Conservation (phyloP, 2,888 invertebrate species). For the Drosophila nigricruria region DNA sequence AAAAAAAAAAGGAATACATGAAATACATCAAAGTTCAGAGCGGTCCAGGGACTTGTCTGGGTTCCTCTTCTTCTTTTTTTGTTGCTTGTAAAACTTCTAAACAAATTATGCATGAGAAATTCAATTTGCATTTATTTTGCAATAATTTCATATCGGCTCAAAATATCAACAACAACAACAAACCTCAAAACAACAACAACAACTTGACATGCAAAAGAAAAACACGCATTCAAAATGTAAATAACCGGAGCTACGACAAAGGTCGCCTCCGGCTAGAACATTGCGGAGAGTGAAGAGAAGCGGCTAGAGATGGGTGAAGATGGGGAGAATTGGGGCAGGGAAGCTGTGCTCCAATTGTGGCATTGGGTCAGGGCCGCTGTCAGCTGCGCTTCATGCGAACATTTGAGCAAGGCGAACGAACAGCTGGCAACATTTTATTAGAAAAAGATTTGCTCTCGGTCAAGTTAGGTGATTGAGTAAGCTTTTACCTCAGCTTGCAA, state of each 20-base stretch:
- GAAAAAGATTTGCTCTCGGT: not conserved
- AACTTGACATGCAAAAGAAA: conserved; percentile 52
- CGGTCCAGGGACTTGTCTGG: conserved; percentile 23
- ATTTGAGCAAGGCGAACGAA: conserved; percentile 11
- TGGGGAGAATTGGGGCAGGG: not conserved
- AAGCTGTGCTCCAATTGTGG: conserved; percentile 1
- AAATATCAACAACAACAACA: conserved; percentile 47
- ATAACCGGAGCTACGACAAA: conserved; percentile 40
- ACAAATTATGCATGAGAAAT: conserved; percentile 81
- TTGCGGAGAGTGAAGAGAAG: not conserved
- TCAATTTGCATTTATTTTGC: conserved; percentile 81
- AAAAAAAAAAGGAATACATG: conserved; percentile 20
- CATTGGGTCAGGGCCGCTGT: conserved; percentile 38
- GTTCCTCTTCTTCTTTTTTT: not conserved
- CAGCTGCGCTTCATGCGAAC: conserved; percentile 39
- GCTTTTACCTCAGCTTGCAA: not conserved
- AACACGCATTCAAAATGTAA: conserved; percentile 65
- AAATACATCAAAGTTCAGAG: conserved; percentile 71
- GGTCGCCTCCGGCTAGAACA: conserved; percentile 11
- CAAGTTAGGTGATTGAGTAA: not conserved
- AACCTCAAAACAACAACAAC: conserved; percentile 39
- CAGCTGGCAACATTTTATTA: conserved; percentile 13
- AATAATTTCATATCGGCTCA: conserved; percentile 77
- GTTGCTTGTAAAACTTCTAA: conserved; percentile 62
- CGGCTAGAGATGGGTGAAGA: not conserved